phyloP scores from a whole-genome alignment of 2,888 invertebrate genomes.

The Tetanocera ferruginea region DNA sequence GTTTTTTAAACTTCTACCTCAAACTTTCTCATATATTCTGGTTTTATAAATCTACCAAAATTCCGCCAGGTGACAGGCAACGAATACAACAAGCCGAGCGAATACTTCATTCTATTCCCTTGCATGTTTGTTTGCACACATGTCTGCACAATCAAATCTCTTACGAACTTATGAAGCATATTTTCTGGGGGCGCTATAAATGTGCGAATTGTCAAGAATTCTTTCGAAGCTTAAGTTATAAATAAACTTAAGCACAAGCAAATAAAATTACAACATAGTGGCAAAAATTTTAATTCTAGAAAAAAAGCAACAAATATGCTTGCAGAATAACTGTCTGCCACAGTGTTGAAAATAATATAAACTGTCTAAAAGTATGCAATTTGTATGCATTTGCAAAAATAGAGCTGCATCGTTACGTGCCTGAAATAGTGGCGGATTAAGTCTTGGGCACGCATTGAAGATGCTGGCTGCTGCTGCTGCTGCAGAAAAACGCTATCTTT shows the following conservation, averaged over 20 bases:
- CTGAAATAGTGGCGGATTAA: constrained; percentile 1
- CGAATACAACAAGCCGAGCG: too few relatives aligned
- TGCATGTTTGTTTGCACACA: too few relatives aligned
- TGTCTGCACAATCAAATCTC: too few relatives aligned
- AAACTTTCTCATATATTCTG: too few relatives aligned
- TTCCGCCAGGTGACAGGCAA: too few relatives aligned
- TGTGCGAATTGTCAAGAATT: too few relatives aligned
- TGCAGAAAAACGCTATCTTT: not conserved
- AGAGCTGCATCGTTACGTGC: constrained; percentile 3
- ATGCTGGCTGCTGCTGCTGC: too few relatives aligned
- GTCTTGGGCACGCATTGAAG: not conserved
- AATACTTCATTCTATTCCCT: not conserved
- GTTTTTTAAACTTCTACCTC: too few relatives aligned
- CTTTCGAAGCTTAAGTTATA: not conserved
- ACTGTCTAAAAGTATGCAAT: not conserved
- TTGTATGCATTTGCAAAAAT: not conserved
- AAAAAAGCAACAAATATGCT: not conserved
- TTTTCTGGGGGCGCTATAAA: too few relatives aligned
- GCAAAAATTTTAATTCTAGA: not conserved
- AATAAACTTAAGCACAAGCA: not conserved
- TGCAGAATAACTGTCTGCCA: not conserved
- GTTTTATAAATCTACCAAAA: too few relatives aligned
- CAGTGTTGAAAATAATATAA: not conserved
- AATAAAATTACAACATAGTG: not conserved
- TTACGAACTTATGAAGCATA: too few relatives aligned